These are phyloP conservation scores for Campylomormyrus numenius DNA, from an alignment of 2,113 vertebrate genomes.

Conservation along the genomic window DNA sequence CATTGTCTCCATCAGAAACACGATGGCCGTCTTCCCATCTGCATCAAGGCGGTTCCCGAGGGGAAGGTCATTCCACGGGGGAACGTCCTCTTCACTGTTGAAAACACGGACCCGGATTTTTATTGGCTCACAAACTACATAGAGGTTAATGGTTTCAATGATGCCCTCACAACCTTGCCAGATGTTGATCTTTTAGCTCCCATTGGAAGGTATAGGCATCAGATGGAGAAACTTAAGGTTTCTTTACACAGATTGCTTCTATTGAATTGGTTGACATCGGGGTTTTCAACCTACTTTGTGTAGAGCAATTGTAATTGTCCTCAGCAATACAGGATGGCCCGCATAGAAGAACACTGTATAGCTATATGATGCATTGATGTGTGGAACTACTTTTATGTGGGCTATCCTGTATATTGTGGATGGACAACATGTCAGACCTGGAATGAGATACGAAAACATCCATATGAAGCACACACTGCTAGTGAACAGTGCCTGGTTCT, in stretches of 20 bases:
- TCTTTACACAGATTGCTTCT: background rate
- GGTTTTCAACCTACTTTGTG: background rate
- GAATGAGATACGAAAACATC: background rate
- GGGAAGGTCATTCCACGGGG: slow-evolving; percentile 59
- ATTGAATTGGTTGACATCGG: background rate
- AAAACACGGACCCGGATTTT: slow-evolving; percentile 63
- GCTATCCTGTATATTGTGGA: background rate
- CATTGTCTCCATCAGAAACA: slow-evolving; percentile 50
- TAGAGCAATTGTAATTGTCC: background rate
- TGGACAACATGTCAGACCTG: background rate
- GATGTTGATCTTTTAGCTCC: background rate
- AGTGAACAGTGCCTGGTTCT: no score
- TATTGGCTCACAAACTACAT: slow-evolving; percentile 67
- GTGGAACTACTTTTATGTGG: background rate
- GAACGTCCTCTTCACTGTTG: slow-evolving; percentile 67
- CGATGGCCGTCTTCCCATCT: slow-evolving; percentile 59
- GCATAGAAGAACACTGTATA: background rate
- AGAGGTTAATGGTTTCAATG: slow-evolving; percentile 47
- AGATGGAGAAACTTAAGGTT: no score
- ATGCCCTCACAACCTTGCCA: background rate
- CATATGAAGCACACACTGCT: background rate
- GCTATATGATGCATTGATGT: background rate
- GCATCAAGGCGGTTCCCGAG: slow-evolving; percentile 66
- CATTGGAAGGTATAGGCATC: background rate
- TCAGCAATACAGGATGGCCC: background rate